Evolutionary conservation across 2,113 vertebrate species (phyloP), one percentile per base, ranked within the genome.

Genomic region (Onychostoma macrolepis): DNA sequence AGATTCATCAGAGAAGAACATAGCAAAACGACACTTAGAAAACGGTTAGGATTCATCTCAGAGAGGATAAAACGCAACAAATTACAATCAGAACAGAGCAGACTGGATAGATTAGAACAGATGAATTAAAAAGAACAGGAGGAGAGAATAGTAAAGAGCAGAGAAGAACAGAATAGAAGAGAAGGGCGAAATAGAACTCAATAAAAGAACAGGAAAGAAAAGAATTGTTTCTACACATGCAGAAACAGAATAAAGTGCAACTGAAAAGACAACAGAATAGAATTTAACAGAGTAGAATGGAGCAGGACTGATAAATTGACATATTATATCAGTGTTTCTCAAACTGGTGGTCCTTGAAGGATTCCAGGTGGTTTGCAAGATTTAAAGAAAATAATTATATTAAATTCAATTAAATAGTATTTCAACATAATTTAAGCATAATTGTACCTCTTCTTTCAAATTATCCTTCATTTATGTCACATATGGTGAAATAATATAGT

Each of bases 1-100:
- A 45, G 74, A 69, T n/a, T 56, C 85, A 81, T 86, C 65, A 75
- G 83, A 87, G 58, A 84, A 83, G 82, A 78, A 67, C 17, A 48
- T 71, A 24, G 43, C 26, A 24, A 83, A 43, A 21, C 28, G 45
- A 71, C 67, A 74, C 33, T 53, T 71, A 69, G 24, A 65, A 65
- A 81, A 81, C 15, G 28, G 15, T 33, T 69, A 24, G 41, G 43
- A 83, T 71, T 50, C 41, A 36, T 83, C 28, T 71, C 65, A 33
- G 26, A 83, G 6, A 69, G 41, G 41, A 50, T 48, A 36, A 33
- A 71, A 50, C 45, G 2, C 7, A 71, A 67, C 80, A 67, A 67
- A 71, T 83, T 50, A 50, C 19, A 71, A 65, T 80, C 12, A 80
- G 38, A 67, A 43, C 7, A 4, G 33, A 58, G 4, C 74, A 50